A percentile compares a stretch with the other conserved stretches of the same genome.
These are phyloP conservation scores for Ambastaia sidthimunki DNA, from an alignment of 2,797 vertebrate genomes.

Conservation along the genomic window DNA sequence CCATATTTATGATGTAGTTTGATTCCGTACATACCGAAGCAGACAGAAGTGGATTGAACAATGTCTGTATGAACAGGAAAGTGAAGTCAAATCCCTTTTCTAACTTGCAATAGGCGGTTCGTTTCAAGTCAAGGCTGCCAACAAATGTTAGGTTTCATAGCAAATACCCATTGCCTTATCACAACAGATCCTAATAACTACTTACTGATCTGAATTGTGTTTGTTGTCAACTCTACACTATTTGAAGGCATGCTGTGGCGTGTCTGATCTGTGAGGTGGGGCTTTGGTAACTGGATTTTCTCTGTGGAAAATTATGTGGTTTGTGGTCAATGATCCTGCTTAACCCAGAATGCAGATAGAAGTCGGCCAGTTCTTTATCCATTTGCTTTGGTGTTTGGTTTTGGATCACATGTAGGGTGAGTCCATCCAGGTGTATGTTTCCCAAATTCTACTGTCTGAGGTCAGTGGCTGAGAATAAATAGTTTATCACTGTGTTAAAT, in stretches of 20 bases:
- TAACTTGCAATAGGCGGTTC: neutral
- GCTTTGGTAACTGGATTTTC: constrained; percentile 29
- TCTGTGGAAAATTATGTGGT: constrained; percentile 35
- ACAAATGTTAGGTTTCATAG: constrained; percentile 2
- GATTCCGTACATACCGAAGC: no score
- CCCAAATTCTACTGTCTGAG: constrained; percentile 33
- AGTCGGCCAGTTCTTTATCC: constrained; percentile 1
- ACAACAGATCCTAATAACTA: constrained; percentile 33
- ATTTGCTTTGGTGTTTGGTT: constrained; percentile 15
- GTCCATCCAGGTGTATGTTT: constrained; percentile 34
- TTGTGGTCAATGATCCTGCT: neutral
- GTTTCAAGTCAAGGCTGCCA: neutral
- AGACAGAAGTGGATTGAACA: neutral
- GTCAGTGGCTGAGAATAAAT: constrained; percentile 34
- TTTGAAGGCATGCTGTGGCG: constrained; percentile 13
- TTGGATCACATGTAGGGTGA: constrained; percentile 20
- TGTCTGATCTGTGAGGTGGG: constrained; percentile 40
- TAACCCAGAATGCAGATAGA: neutral
- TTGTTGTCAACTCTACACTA: neutral
- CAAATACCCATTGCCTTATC: constrained; percentile 16
- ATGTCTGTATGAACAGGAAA: neutral
- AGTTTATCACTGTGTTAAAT: neutral
- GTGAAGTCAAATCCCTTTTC: no score
- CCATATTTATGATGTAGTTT: no score
- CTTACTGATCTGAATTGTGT: constrained; percentile 21